Base-by-base conservation (phyloP, 2,888 invertebrate species). In the Onthophagus sagittarius region DNA sequence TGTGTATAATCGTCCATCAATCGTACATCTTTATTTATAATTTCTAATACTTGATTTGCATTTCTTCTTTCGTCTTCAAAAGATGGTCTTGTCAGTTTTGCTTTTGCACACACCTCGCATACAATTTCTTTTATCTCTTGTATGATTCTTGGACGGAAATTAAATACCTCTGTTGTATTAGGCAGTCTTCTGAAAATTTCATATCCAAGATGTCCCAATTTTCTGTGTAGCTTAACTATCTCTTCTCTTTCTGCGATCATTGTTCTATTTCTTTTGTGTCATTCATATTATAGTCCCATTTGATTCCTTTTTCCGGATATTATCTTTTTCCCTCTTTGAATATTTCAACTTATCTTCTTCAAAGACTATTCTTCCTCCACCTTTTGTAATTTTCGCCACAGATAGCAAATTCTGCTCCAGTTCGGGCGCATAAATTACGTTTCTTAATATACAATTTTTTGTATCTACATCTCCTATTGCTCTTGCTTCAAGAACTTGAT, bases 381-480 rank as follows among this genome's bases (percentile, higher is more conserved):
- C 14, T 33, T 62, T 73, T 31, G 69, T 63, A 39, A 73, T 69
- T 39, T 73, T 73, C 23, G 31, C 69, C 13, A 73, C 70, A 9
- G 53, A 70, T 53, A 53, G 5, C 9, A 73, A 39, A 15, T 73
- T 73, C 31, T 62, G 64, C 31, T 53, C 65, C 62, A 65, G 33
- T 31, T 70, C 63, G 23, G 73, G 73, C 39, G 71, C 63, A 53
- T 71, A 73, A n/a, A 73, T 31, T 9, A 73, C 73, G 53, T 71
- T 39, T 23, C 65, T 73, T 33, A 73, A 32, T 0, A 13, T 0
- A 71, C 71, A 71, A 9, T 65, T 15, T 11, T 63, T 33, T 11
- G 39, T 33, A 13, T 71, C 71, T 5, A 71, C 32, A 0, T 71
- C 53, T 14, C 71, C 71, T 32, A 32, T 32, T 11, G 32, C 65